These are phyloP conservation scores for Smittia aterrima DNA, from an alignment of 2,888 invertebrate genomes.

Conservation along the genomic window DNA sequence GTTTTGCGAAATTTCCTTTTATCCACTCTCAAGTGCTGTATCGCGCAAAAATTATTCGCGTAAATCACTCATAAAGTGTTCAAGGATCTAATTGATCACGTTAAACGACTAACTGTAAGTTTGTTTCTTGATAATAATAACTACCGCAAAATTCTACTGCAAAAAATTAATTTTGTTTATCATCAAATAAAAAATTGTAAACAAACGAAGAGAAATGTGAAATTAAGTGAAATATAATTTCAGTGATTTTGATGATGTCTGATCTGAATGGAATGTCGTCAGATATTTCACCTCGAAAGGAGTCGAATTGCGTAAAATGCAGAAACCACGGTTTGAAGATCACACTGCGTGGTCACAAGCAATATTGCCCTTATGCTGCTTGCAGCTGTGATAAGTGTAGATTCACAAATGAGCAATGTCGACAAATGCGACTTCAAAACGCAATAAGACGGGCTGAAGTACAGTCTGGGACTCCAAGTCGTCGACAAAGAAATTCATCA, in stretches of 20 bases:
- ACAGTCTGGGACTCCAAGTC: not conserved
- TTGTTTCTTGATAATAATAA: too few relatives aligned
- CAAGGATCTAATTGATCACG: too few relatives aligned
- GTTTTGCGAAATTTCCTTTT: too few relatives aligned
- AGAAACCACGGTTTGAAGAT: constrained; percentile 29
- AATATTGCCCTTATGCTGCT: constrained; percentile 26
- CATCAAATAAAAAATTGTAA: not conserved
- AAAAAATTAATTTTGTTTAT: not conserved
- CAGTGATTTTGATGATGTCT: too few relatives aligned
- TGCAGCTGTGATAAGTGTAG: constrained; percentile 27
- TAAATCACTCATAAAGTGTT: too few relatives aligned
- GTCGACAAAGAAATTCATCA: constrained; percentile 1
- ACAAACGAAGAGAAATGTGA: not conserved
- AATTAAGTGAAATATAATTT: not conserved
- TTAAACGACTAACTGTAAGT: too few relatives aligned
- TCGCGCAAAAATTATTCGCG: too few relatives aligned
- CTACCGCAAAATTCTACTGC: too few relatives aligned
- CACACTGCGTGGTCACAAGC: constrained; percentile 24
- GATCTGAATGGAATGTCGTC: constrained; percentile 14
- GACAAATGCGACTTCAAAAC: constrained; percentile 37
- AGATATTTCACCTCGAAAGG: constrained; percentile 8
- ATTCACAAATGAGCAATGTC: constrained; percentile 26
- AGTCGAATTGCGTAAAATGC: constrained; percentile 28
- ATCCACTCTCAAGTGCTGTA: too few relatives aligned
- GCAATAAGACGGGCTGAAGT: constrained; percentile 28